Conservation (phyloP, 2,113 vertebrate species). For the Perccottus glenii region DNA sequence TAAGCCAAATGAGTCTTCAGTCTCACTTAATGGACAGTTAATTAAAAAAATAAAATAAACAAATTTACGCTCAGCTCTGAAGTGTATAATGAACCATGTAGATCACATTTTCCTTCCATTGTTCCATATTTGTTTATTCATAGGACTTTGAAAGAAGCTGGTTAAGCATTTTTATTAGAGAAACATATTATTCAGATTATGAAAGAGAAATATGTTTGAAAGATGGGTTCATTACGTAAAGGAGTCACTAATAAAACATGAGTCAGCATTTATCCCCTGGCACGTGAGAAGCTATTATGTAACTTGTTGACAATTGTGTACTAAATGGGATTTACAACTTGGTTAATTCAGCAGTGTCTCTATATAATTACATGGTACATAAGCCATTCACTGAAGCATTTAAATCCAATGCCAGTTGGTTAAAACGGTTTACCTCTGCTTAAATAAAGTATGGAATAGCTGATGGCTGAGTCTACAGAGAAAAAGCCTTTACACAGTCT, state of each 20-base stretch:
- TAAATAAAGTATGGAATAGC: no score
- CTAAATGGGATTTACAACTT: not conserved
- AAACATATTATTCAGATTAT: conserved; percentile 5
- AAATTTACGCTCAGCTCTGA: not conserved
- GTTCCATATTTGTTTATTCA: not conserved
- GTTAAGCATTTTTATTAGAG: not conserved
- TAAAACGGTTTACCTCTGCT: no score
- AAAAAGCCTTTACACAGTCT: no score
- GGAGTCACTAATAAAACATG: not conserved
- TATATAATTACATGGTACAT: not conserved
- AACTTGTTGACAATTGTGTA: not conserved
- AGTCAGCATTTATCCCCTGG: not conserved
- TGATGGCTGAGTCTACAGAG: no score
- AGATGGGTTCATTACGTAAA: not conserved
- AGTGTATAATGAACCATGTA: not conserved
- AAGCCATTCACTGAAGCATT: not conserved
- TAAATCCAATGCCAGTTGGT: no score
- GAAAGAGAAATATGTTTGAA: not conserved
- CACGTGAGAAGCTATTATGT: not conserved
- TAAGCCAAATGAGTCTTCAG: not conserved
- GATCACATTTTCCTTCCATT: no score
- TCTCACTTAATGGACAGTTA: not conserved
- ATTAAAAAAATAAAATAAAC: not conserved
- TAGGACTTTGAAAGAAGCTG: not conserved
- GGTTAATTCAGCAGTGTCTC: conserved; percentile 9